Conservation (phyloP, 2,888 invertebrate species). For the Oeneis ivallda region DNA sequence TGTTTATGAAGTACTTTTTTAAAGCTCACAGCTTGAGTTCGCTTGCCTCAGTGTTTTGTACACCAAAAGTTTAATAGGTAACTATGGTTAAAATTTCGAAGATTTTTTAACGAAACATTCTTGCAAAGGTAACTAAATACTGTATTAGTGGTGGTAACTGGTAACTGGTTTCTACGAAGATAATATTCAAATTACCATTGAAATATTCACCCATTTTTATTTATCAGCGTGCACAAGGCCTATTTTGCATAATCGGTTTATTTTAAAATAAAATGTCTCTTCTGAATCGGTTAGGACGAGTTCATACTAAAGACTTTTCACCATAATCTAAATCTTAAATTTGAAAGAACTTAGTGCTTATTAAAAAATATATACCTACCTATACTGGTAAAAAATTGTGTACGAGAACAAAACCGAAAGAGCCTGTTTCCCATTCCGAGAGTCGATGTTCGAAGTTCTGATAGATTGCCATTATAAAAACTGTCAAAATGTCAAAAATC, state of each 20-base stretch:
- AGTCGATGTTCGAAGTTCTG: too few species aligned
- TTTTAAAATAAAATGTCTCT: constrained; percentile 60
- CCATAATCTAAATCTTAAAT: neutral
- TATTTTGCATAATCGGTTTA: constrained; percentile 69
- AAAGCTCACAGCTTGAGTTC: constrained; percentile 29
- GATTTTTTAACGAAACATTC: neutral
- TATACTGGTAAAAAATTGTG: too few species aligned
- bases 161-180: constrained; percentile 33
- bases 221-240: constrained; percentile 51
- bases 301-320: neutral
- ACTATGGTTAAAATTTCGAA: neutral
- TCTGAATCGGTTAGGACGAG: constrained; percentile 41
- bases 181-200: constrained; percentile 41
- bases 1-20: constrained; percentile 26
- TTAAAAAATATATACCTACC: too few species aligned
- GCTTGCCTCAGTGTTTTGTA: constrained; percentile 2
- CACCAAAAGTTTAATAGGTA: neutral
- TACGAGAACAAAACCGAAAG: too few species aligned
- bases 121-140: neutral
- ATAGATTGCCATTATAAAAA: too few species aligned
- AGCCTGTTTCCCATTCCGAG: too few species aligned
- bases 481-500: too few species aligned
- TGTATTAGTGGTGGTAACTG: constrained; percentile 13
- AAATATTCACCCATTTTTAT: constrained; percentile 45
- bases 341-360: too few species aligned